These are phyloP conservation scores for Heterotilapia buettikoferi DNA, from an alignment of 2,113 vertebrate genomes.

Conservation along the genomic window DNA sequence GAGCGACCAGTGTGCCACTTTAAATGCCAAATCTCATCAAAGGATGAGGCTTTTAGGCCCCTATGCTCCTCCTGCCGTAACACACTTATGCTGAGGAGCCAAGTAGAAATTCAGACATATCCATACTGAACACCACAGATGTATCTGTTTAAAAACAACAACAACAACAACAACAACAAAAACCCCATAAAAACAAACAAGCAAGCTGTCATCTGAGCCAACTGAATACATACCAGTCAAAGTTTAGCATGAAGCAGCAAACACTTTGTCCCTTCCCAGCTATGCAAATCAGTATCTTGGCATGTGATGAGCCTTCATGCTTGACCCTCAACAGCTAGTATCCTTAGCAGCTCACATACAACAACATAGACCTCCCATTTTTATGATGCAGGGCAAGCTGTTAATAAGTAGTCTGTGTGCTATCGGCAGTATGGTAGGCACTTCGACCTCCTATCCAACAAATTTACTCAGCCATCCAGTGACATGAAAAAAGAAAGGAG, in stretches of 20 bases:
- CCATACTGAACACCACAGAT: not conserved
- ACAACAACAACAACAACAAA: not conserved
- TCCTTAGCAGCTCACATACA: not conserved
- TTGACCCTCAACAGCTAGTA: not conserved
- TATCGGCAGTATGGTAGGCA: not conserved
- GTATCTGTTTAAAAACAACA: not conserved
- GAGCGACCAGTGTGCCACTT: slow-evolving; percentile 52
- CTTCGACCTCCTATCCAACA: not conserved
- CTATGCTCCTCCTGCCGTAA: not conserved
- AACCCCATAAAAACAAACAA: not conserved
- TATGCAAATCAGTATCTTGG: not conserved
- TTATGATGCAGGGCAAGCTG: not conserved
- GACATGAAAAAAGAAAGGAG: not conserved
- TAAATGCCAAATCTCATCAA: slow-evolving; percentile 61
- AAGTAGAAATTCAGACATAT: not conserved
- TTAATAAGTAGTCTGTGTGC: not conserved
- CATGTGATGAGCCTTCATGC: not conserved
- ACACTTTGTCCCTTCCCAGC: not conserved
- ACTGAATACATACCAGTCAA: not conserved
- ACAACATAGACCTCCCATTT: not conserved
- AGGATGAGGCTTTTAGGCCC: slow-evolving; percentile 39
- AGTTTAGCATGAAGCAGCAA: not conserved
- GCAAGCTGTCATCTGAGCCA: not conserved
- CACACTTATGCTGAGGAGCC: not conserved
- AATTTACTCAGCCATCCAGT: not conserved